Percentiles rank a stretch among this genome's conserved stretches.
These are phyloP conservation scores for Eilema griseolum DNA, from an alignment of 2,888 invertebrate species.

Conservation along the genomic window DNA sequence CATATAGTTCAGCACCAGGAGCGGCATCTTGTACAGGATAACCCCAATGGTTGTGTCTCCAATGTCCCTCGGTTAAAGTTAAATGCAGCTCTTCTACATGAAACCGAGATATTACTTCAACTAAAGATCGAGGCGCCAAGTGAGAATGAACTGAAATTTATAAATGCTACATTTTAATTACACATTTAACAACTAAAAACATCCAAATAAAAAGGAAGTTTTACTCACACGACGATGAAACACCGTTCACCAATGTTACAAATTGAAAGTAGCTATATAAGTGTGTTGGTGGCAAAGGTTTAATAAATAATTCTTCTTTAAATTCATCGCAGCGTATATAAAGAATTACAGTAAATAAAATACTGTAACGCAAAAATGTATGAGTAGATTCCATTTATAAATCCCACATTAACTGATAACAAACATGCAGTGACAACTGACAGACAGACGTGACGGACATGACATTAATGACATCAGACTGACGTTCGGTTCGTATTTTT, in stretches of 20 bases:
- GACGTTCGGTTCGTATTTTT: too few species aligned
- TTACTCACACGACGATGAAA: slow-evolving; percentile 87
- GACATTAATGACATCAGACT: too few species aligned
- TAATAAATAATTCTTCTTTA: slow-evolving; percentile 95
- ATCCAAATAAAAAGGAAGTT: not conserved
- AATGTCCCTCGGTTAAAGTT: slow-evolving; percentile 96
- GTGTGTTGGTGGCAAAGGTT: slow-evolving; percentile 94
- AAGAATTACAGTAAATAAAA: slow-evolving; percentile 41
- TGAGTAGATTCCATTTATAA: slow-evolving; percentile 40
- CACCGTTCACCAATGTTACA: slow-evolving; percentile 91
- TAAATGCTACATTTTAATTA: not conserved
- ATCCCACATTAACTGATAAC: not conserved
- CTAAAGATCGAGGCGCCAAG: slow-evolving; percentile 95
- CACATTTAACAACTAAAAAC: not conserved
- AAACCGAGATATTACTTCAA: slow-evolving; percentile 94
- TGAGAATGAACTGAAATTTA: slow-evolving; percentile 90
- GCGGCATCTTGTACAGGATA: slow-evolving; percentile 96
- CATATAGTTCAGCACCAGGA: slow-evolving; percentile 97
- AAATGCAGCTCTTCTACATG: slow-evolving; percentile 96
- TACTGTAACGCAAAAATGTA: slow-evolving; percentile 32
- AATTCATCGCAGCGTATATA: slow-evolving; percentile 88
- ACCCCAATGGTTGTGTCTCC: slow-evolving; percentile 98
- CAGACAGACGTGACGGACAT: too few species aligned
- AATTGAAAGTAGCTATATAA: slow-evolving; percentile 97
- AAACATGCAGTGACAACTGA: not conserved